phyloP scores from a whole-genome alignment of 2,113 vertebrate genomes.

The Noturus placidus region DNA sequence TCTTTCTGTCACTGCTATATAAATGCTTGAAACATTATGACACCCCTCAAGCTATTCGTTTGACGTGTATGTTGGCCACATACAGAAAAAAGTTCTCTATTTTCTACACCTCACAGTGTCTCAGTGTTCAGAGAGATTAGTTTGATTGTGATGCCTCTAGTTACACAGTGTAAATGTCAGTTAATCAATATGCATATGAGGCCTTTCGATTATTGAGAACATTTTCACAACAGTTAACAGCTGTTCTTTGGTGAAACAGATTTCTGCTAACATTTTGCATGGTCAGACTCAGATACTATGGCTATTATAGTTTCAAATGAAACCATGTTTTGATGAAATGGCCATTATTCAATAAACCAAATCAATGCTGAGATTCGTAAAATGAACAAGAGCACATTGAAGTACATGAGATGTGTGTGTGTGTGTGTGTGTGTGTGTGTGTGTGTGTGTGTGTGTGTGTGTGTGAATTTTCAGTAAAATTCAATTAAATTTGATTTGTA shows the following conservation, averaged over 20 bases:
- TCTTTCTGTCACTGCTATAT: neutral
- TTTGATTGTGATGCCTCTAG: neutral
- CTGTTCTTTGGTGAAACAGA: neutral
- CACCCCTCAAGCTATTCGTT: neutral
- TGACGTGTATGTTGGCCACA: neutral
- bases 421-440: neutral
- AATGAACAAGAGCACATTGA: neutral
- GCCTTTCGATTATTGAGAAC: constrained; percentile 1
- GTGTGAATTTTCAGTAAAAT: neutral
- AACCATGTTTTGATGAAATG: neutral
- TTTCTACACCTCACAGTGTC: neutral
- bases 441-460: neutral
- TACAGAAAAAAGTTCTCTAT: neutral
- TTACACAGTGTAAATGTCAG: constrained; percentile 6
- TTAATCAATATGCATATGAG: constrained; percentile 33
- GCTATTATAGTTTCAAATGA: neutral
- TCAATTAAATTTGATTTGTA: neutral
- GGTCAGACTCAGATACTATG: neutral
- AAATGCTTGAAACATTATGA: neutral
- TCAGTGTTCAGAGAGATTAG: neutral
- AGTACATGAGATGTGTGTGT: neutral
- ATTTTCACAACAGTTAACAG: neutral
- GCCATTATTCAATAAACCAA: neutral
- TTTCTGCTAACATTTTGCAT: neutral
- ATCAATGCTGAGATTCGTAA: neutral